Base-by-base conservation (phyloP, 2,797 vertebrate genomes). In the Pampus argenteus region DNA sequence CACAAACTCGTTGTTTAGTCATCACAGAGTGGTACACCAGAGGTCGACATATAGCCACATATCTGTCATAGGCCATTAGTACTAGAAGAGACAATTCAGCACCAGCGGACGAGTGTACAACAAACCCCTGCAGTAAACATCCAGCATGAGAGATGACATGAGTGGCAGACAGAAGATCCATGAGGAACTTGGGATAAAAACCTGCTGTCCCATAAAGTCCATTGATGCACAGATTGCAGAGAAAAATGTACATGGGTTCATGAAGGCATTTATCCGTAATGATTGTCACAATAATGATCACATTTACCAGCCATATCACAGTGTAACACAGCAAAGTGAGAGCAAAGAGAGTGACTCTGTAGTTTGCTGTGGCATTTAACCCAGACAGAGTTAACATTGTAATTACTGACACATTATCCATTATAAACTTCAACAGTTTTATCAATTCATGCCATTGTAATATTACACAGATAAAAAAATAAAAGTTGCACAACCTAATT, bases 131-230 rank as follows among this genome's bases (percentile, higher is more conserved):
- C 9, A 25, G 20, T 2, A 49, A 11, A 25, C 48, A 49, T 25
- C 60, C 74, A 20, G 29, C 4, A 22, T 59, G 34, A 1, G 74
- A 71, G 31, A 69, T 77, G 5, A 66, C 48, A 8, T 69, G 61
- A 23, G 36, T 25, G 17, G 22, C 1, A 20, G 69, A 44, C 20
- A 59, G 38, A 6, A 71, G 60, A 28, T 71, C 67, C 5, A 28
- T 5, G 9, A 71, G 55, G 40, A 77, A 60, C 28, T 66, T 61
- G 5, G 74, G 67, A 31, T 60, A 66, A 25, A 74, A 74, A 7
- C 71, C 63, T 20, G 56, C 40, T 7, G 71, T 60, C 11, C 72
- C 72, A 25, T 66, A 74, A 23, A 67, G 72, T 6, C 36, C 48
- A 55, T 48, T 67, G 49, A 74, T 52, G 49, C 40, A 67, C 17